Evolutionary conservation across 2,797 vertebrate species (phyloP).

Genomic region (Helicolenus hilgendorfi): DNA sequence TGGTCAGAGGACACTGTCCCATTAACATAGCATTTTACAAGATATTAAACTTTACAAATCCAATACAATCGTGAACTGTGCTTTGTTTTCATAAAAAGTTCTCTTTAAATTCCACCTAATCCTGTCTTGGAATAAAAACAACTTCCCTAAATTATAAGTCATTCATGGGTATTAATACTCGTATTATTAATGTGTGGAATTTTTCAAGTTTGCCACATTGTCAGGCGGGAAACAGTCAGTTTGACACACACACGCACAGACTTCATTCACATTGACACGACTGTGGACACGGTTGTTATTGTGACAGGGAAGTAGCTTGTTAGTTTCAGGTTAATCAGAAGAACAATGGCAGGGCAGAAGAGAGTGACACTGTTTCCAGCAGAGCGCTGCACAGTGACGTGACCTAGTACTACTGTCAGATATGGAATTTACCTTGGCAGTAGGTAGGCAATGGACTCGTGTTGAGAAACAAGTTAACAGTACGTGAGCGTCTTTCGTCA

Average conservation of each 20-base stretch:
- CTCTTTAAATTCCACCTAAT: background rate
- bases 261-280: background rate
- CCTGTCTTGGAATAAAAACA: no score
- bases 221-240: background rate
- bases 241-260: background rate
- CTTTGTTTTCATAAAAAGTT: background rate
- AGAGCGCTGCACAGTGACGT: background rate
- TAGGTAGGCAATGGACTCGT: background rate
- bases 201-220: background rate
- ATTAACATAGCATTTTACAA: background rate
- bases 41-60: background rate
- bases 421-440: constrained; percentile 15
- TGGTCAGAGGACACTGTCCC: no score
- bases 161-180: background rate
- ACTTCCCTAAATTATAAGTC: background rate
- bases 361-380: constrained; percentile 1
- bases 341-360: constrained; percentile 19
- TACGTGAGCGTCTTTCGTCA: background rate
- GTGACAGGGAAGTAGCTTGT: constrained; percentile 55
- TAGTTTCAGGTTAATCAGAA: constrained; percentile 50
- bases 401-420: background rate
- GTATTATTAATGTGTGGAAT: background rate
- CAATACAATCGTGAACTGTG: background rate
- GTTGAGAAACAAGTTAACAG: background rate
- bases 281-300: constrained; percentile 8